Evolutionary conservation across 1,140 invertebrate species (phyloP), one percentile per base, ranked within the genome.

Genomic region (Streblospio benedicti): DNA sequence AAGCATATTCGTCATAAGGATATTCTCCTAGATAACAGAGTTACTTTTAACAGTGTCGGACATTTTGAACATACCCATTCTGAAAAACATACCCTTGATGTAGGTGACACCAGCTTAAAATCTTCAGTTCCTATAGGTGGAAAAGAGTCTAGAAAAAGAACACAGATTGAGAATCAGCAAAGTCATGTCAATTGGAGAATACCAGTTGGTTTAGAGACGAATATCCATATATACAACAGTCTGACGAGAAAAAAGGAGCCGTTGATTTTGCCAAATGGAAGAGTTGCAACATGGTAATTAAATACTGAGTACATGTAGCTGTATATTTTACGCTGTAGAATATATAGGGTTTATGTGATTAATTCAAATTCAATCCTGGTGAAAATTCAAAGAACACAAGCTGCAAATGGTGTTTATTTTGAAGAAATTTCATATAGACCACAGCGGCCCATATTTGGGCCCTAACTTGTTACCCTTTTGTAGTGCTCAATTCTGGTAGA

Each of bases 181-280:
- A n/a, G n/a, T n/a, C n/a, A n/a, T n/a, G n/a, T n/a, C n/a, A n/a
- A 49, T 1, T 75, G 73, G 73, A 54, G 62, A 16, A n/a, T 62
- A 47, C 73, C 74, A 4, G 2, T 50, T 38, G 74, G 74, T 20
- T 65, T 53, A 51, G 68, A 71, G 27, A 71, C 72, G 38, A 69
- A 69, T 16, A 68, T 76, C 31, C 62, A 57, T 35, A 50, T 75
- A 18, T 76, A 74, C 60, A 73, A 76, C 55, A 59, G 64, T 35
- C 25, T 73, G 14, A 67, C 65, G 9, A 70, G 66, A 45, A 59
- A 61, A 43, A 75, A 72, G 61, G 67, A 68, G 32, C 69, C 71
- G 32, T 57, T 76, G 1, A 66, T 75, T 61, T 50, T 76, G 25
- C 64, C 62, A 14, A 57, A 64, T 30, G 64, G 65, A 55, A 67